phyloP scores from a whole-genome alignment of 30 jellyfish, hydroid and myxozoan species.

The Hydra vulgaris region DNA sequence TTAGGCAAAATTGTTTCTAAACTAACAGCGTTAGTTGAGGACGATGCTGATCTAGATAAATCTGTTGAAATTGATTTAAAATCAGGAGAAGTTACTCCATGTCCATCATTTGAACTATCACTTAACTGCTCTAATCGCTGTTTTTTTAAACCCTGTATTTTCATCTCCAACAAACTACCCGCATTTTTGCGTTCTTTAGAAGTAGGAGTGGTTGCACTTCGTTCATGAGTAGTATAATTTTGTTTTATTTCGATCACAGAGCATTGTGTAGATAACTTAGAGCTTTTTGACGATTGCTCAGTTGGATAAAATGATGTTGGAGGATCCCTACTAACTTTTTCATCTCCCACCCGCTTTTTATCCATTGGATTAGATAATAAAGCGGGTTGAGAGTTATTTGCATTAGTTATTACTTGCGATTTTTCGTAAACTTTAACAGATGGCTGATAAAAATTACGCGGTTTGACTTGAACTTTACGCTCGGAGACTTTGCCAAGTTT shows the following conservation, averaged over 20 bases:
- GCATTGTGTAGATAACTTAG: background rate
- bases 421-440: background rate
- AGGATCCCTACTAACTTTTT: background rate
- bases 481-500: background rate
- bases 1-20: background rate
- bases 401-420: background rate
- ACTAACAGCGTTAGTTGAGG: background rate
- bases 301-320: constrained; percentile 24
- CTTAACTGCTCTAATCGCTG: constrained; percentile 14
- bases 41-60: background rate
- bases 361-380: background rate
- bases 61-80: background rate
- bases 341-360: background rate
- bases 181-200: constrained; percentile 16
- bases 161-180: constrained; percentile 25
- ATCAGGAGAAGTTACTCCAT: background rate
- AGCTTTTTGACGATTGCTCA: background rate
- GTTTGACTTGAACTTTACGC: background rate
- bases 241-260: constrained; percentile 33
- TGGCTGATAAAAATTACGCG: background rate
- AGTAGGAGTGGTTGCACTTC: constrained; percentile 11
- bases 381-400: background rate
- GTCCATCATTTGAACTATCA: background rate
- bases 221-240: background rate
- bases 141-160: constrained; percentile 29